phyloP scores from a whole-genome alignment of 2,113 vertebrate genomes.

The Cottus gobio region DNA sequence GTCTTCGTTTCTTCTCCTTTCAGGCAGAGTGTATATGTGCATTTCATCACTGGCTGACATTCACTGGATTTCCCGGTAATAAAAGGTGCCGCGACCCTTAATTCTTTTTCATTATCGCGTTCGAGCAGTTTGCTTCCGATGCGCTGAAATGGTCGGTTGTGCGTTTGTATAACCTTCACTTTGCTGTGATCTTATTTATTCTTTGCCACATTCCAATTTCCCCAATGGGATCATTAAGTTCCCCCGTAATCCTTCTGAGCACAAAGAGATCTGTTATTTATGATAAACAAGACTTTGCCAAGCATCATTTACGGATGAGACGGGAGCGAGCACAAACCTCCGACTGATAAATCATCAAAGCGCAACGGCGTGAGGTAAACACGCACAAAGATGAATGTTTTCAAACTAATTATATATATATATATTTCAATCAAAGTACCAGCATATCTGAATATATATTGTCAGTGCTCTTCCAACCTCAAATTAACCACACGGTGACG shows the following conservation, averaged over 20 bases:
- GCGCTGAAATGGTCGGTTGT: neutral
- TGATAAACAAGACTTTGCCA: constrained; percentile 27
- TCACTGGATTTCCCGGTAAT: neutral
- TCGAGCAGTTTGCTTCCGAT: neutral
- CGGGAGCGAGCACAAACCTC: constrained; percentile 1
- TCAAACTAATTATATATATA: neutral
- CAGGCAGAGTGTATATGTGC: neutral
- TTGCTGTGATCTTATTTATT: constrained; percentile 3
- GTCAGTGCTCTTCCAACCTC: neutral
- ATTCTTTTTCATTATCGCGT: neutral
- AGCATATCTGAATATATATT: neutral
- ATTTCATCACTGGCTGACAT: neutral
- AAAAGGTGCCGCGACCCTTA: neutral
- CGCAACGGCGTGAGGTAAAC: neutral
- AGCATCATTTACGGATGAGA: constrained; percentile 22
- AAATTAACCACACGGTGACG: neutral
- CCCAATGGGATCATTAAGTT: constrained; percentile 2
- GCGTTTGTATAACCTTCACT: neutral
- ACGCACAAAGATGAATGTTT: neutral
- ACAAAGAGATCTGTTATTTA: constrained; percentile 30
- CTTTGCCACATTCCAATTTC: constrained; percentile 7
- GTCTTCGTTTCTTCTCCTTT: neutral
- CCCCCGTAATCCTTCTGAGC: constrained; percentile 13
- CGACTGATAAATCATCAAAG: constrained; percentile 35
- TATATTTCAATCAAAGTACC: neutral